Evolutionary conservation across 2,797 vertebrate genomes (phyloP).

Genomic region (Odontamblyopus lacepedii): DNA sequence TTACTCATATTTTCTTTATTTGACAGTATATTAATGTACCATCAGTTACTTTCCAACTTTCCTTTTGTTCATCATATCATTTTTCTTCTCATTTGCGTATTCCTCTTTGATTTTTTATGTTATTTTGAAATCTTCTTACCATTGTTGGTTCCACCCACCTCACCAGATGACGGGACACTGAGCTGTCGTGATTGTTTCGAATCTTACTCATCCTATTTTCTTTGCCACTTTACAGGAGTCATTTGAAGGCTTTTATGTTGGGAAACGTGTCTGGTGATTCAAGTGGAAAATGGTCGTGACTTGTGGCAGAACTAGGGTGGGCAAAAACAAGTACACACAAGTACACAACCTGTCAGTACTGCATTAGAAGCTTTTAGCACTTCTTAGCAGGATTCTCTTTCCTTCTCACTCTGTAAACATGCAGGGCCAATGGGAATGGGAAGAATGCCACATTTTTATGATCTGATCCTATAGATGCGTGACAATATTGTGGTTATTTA

Average conservation of each 20-base stretch:
- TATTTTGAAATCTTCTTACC: background rate
- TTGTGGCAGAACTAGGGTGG: slow-evolving; percentile 31
- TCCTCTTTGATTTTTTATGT: background rate
- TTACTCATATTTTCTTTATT: no score
- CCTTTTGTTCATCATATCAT: background rate
- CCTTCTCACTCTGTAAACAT: slow-evolving; percentile 35
- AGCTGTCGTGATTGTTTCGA: background rate
- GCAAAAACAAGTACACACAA: slow-evolving; percentile 20
- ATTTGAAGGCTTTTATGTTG: slow-evolving; percentile 14
- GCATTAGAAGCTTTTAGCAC: slow-evolving; percentile 61
- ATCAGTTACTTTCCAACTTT: no score
- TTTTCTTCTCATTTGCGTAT: background rate
- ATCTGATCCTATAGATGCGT: background rate
- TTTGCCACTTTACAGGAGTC: background rate
- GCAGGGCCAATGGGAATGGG: background rate
- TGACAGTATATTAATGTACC: no score
- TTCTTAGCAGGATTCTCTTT: slow-evolving; percentile 34
- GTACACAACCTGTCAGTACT: slow-evolving; percentile 38
- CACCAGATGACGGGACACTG: background rate
- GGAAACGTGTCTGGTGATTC: slow-evolving; percentile 23
- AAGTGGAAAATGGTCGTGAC: slow-evolving; percentile 41
- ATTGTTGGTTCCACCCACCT: background rate
- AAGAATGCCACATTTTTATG: background rate
- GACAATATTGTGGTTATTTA: no score
- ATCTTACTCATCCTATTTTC: background rate